Conservation (phyloP, 2,113 vertebrate genomes). For the Oophaga pumilio region DNA sequence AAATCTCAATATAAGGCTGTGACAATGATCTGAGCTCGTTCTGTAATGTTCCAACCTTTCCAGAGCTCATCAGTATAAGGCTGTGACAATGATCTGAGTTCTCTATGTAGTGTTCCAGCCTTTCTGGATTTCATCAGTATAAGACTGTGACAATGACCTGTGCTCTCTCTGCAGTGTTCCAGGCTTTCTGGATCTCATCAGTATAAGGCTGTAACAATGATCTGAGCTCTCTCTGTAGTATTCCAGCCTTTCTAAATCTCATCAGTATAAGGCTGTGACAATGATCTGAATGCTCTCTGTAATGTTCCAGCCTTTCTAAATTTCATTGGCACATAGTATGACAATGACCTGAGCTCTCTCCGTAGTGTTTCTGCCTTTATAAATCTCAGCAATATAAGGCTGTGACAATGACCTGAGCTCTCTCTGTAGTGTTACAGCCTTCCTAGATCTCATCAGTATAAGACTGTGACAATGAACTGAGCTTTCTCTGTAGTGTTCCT, state of each 20-base stretch:
- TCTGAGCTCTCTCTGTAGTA: background rate
- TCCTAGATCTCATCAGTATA: background rate
- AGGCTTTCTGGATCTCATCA: background rate
- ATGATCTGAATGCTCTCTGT: too few species aligned
- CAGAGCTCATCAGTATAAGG: background rate
- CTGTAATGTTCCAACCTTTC: background rate
- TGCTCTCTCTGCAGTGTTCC: background rate
- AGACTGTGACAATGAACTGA: background rate
- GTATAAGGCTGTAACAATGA: background rate
- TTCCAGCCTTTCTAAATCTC: too few species aligned
- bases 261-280: too few species aligned
- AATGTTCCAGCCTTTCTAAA: too few species aligned
- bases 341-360: too few species aligned
- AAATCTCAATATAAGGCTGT: background rate
- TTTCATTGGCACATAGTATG: background rate
- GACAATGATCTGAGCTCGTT: background rate
- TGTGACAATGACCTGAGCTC: too few species aligned
- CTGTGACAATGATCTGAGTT: background rate
- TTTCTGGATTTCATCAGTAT: background rate
- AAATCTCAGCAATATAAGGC: too few species aligned
- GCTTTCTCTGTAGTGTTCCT: background rate
- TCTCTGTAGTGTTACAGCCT: background rate
- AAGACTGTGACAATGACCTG: background rate
- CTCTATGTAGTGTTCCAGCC: background rate
- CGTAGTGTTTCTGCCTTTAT: too few species aligned